A percentile compares a stretch with the other conserved stretches of the same genome.
These are phyloP conservation scores for Pheosia gnoma DNA, from an alignment of 2,888 invertebrate genomes.

Conservation along the genomic window DNA sequence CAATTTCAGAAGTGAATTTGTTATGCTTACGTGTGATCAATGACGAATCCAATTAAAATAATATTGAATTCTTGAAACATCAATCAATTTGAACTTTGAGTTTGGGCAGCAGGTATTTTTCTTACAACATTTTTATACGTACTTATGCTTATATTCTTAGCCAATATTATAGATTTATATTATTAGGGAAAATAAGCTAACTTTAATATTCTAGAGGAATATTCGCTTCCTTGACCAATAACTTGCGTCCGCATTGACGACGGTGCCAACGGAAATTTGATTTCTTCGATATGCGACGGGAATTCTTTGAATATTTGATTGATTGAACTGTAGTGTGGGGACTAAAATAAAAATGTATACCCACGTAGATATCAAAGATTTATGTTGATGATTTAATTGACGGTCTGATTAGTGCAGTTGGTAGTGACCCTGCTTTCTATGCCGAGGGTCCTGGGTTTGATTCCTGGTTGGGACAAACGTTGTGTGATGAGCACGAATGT, in stretches of 20 bases:
- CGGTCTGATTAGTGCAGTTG: too few relatives aligned
- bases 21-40: constrained; percentile 11
- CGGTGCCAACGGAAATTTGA: constrained; percentile 48
- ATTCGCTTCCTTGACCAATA: constrained; percentile 41
- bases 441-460: too few relatives aligned
- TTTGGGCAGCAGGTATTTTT: too few relatives aligned
- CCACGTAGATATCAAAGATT: background rate
- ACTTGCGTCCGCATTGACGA: constrained; percentile 26
- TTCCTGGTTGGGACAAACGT: too few relatives aligned
- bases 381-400: background rate
- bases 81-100: too few relatives aligned
- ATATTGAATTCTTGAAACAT: too few relatives aligned
- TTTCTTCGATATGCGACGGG: constrained; percentile 42
- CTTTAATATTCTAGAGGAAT: constrained; percentile 24
- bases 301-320: constrained; percentile 43
- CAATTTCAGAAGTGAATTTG: constrained; percentile 9
- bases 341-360: background rate
- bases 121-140: too few relatives aligned
- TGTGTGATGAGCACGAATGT: too few relatives aligned
- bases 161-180: constrained; percentile 28
- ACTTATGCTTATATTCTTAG: background rate
- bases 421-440: too few relatives aligned
- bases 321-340: constrained; percentile 24
- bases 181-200: constrained; percentile 32
- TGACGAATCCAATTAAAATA: too few relatives aligned